A percentile compares a stretch with the other conserved stretches of the same genome.
Conservation (phyloP, 2,888 invertebrate species). For the Adela reaumurella region DNA sequence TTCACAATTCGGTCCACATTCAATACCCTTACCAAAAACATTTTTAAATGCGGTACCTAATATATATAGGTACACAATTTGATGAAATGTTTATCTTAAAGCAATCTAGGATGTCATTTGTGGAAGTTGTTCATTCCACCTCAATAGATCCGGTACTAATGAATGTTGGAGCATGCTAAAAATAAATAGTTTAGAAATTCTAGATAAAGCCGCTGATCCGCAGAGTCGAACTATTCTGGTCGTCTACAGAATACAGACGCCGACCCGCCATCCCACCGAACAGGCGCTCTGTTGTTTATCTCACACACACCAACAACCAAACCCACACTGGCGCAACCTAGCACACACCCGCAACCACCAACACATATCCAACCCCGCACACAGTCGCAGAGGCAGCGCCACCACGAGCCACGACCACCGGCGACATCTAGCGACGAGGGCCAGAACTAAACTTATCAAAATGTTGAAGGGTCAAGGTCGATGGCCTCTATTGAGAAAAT, state of each 20-base stretch:
- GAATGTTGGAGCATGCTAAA: too few species aligned
- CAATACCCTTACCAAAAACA: too few species aligned
- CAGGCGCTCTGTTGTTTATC: conserved; percentile 5
- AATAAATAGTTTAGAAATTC: too few species aligned
- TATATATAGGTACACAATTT: too few species aligned
- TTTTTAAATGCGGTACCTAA: too few species aligned
- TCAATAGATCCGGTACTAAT: too few species aligned
- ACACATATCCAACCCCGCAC: conserved; percentile 9
- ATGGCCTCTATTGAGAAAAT: conserved; percentile 9
- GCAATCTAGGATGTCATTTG: too few species aligned
- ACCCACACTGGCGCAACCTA: conserved; percentile 19
- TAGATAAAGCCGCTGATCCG: background rate
- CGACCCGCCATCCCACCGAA: conserved; percentile 21
- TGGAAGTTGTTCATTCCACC: too few species aligned
- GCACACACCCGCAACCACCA: conserved; percentile 14
- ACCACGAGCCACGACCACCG: background rate
- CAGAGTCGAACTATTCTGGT: background rate
- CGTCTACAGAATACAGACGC: background rate
- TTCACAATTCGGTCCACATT: too few species aligned
- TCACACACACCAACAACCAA: background rate
- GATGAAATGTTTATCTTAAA: too few species aligned
- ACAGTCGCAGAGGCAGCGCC: background rate
- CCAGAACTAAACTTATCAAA: conserved; percentile 9
- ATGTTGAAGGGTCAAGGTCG: conserved; percentile 36
- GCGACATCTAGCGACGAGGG: conserved; percentile 41